These are phyloP conservation scores for Temnothorax rugatulus DNA, from an alignment of 2,888 invertebrate species.

Conservation along the genomic window DNA sequence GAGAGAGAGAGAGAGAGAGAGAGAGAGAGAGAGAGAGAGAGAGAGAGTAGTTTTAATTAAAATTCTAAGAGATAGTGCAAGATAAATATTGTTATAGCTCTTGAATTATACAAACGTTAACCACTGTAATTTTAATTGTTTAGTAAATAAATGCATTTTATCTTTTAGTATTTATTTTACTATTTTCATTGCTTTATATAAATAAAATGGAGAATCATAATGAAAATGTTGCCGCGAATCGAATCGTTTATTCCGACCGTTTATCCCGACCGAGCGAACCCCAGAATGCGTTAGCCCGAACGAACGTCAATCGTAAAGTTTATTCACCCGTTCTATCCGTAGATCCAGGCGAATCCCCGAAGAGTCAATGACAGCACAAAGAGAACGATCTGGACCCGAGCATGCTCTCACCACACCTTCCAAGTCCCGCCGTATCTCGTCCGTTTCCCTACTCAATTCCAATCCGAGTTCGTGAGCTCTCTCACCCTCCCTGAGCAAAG, in stretches of 20 bases:
- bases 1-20: not conserved
- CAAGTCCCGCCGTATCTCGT: slow-evolving; percentile 88
- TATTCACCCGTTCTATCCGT: slow-evolving; percentile 88
- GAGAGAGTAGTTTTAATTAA: slow-evolving; percentile 20
- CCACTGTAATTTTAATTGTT: not conserved
- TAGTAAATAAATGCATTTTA: not conserved
- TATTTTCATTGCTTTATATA: not conserved
- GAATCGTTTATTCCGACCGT: not conserved
- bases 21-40: not conserved
- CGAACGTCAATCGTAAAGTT: slow-evolving; percentile 53
- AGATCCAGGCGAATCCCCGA: slow-evolving; percentile 90
- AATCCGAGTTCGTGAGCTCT: slow-evolving; percentile 88
- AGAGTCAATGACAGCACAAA: slow-evolving; percentile 92
- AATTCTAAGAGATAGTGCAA: slow-evolving; percentile 26
- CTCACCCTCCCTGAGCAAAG: slow-evolving; percentile 88
- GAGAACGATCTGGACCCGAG: slow-evolving; percentile 89
- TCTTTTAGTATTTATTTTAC: not conserved
- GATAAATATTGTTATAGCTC: slow-evolving; percentile 1
- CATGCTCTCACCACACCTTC: slow-evolving; percentile 90
- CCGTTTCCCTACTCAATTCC: slow-evolving; percentile 88
- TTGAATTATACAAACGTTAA: not conserved
- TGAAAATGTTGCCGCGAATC: slow-evolving; percentile 21
- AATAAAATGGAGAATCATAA: slow-evolving; percentile 27
- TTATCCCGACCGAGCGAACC: not conserved
- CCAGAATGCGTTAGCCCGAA: slow-evolving; percentile 7